These are phyloP conservation scores for Chydorus sphaericus DNA, from an alignment of 2,888 invertebrate genomes.

Conservation along the genomic window DNA sequence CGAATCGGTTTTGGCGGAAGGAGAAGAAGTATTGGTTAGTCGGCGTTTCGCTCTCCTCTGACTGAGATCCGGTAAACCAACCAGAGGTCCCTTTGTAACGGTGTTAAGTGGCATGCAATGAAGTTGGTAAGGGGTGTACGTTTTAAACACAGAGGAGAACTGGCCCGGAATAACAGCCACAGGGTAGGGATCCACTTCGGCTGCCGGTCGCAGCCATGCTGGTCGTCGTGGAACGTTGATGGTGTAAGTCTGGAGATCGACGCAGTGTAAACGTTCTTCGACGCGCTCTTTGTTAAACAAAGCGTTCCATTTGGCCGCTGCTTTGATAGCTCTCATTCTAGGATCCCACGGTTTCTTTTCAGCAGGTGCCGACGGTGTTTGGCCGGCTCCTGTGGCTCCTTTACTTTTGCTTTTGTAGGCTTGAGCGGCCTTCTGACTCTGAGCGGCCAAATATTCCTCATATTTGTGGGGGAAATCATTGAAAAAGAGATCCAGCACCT, in stretches of 20 bases:
- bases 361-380: slow-evolving; percentile 16
- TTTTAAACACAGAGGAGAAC: slow-evolving; percentile 70
- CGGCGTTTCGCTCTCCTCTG: slow-evolving; percentile 30
- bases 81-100: slow-evolving; percentile 49
- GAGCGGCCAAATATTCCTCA: slow-evolving; percentile 67
- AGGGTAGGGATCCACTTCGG: slow-evolving; percentile 55
- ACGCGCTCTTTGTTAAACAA: slow-evolving; percentile 57
- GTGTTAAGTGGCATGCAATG: slow-evolving; percentile 88
- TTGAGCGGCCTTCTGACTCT: slow-evolving; percentile 50
- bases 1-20: slow-evolving; percentile 17
- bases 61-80: slow-evolving; percentile 30
- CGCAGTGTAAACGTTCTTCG: slow-evolving; percentile 63
- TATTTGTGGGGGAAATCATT: slow-evolving; percentile 90
- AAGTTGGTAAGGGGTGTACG: slow-evolving; percentile 67
- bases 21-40: background rate
- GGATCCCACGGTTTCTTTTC: slow-evolving; percentile 37
- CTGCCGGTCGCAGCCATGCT: slow-evolving; percentile 17
- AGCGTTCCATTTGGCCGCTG: slow-evolving; percentile 77
- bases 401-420: slow-evolving; percentile 51
- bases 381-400: slow-evolving; percentile 24
- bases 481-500: slow-evolving; percentile 88
- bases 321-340: slow-evolving; percentile 66
- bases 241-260: slow-evolving; percentile 82
- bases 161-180: slow-evolving; percentile 92
- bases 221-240: slow-evolving; percentile 38